A percentile compares a stretch with the other conserved stretches of the same genome.
Conservation (phyloP, 2,888 invertebrate genomes). For the Ophioninae sp. region DNA sequence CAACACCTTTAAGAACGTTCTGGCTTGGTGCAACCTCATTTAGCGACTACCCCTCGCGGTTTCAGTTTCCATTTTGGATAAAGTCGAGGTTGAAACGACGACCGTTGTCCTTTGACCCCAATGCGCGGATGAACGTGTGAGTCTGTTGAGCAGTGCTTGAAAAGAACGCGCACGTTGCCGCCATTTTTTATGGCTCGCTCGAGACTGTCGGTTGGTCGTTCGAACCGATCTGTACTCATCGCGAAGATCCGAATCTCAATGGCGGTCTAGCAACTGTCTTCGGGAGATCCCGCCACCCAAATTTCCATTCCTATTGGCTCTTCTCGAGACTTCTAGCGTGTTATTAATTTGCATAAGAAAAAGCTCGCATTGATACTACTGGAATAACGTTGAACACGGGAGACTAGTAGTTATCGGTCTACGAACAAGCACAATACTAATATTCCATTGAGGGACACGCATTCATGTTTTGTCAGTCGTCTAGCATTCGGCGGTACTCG, state of each 20-base stretch:
- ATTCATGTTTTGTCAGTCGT: conserved; percentile 48
- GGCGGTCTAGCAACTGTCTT: neutral
- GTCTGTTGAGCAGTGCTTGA: neutral
- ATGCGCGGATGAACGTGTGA: neutral
- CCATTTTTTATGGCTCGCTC: neutral
- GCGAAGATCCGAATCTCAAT: neutral
- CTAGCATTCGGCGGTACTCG: conserved; percentile 54
- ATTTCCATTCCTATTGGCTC: neutral
- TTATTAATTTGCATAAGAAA: conserved; percentile 70
- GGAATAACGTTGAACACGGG: conserved; percentile 64
- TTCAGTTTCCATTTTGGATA: conserved; percentile 20
- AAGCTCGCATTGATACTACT: conserved; percentile 49
- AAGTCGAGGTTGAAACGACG: neutral
- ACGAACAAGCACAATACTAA: conserved; percentile 67
- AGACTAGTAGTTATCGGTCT: conserved; percentile 58
- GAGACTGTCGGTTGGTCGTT: neutral
- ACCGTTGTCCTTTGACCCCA: neutral
- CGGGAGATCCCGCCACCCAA: neutral
- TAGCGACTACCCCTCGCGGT: conserved; percentile 47
- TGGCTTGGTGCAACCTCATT: conserved; percentile 51
- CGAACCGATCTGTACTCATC: no score
- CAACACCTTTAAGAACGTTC: conserved; percentile 47
- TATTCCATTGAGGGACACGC: conserved; percentile 22
- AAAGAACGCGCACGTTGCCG: neutral
- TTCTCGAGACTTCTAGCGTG: conserved; percentile 8